Evolutionary conservation across 2,113 vertebrate genomes (phyloP), one percentile per base, ranked within the genome.

Genomic region (Coptodon rendalli): DNA sequence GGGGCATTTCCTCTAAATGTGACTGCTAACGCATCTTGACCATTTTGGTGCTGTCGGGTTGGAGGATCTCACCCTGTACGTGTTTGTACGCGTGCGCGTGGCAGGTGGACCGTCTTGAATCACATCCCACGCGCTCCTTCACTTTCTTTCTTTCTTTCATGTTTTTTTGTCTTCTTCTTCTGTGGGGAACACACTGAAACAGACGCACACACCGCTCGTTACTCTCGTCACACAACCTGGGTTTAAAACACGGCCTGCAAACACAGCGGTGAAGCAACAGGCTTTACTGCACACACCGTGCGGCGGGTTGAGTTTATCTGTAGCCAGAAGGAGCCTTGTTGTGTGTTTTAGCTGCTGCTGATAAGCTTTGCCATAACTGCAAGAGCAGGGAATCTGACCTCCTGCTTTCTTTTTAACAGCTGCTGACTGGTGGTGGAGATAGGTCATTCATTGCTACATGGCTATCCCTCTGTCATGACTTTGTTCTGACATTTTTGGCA

Each of bases 81-180:
- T 78, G 31, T 24, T 52, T 31, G 48, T 2, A 2, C 6, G 85
- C 63, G 91, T 80, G 94, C 85, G 84, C 83, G 91, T 82, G 91
- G 95, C 95, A 96, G 96, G 95, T 96, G 96, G 93, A 95, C 92
- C 82, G 89, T 89, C 93, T 91, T 91, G 91, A 95, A 94, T 92
- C 93, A 89, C 92, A 95, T 94, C 92, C 94, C 93, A 94, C 89
- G 93, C 92, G 87, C 94, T 93, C 91, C 89, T 91, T 87, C 89
- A 91, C 92, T 92, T 91, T 89, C 89, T 90, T 93, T 19, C 56
- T 59, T 29, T 54, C 24, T 6, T 57, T 52, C 11, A 31, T 31
- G 22, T 22, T 31, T 40, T 40, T 40, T 40, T 2, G 6, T 54
- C n/a, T 54, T 66, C 34, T 38, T 2, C 92, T 92, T 93, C 76